Evolutionary conservation across 2,888 invertebrate species (phyloP), one percentile per base, ranked within the genome.

Genomic region (Spialia ferax): DNA sequence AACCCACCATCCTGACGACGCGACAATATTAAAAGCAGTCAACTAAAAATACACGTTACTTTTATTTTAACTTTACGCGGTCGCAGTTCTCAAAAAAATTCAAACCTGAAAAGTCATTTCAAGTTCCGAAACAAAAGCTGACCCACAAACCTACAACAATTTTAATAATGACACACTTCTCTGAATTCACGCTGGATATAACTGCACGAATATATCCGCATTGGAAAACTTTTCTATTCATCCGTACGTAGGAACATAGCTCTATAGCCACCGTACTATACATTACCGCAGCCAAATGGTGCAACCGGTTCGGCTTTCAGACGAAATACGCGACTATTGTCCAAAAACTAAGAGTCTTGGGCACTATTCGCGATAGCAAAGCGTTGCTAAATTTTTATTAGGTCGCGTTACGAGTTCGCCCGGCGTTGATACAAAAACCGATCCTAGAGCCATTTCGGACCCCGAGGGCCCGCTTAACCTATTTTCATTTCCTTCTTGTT

Each of bases 381-480:
- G 15, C 15, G 38, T 70, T 70, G 79, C 80, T 72, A 81, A 80
- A 80, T 80, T 84, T 82, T 82, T 83, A 83, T 80, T 78, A 79
- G 76, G 76, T 23, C 32, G 10, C 3, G 23, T 57, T 65, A 57
- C 57, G 18, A 48, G 48, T 71, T 67, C 71, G 71, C 69, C 75
- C 70, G 73, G 74, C 76, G 78, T 64, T 80, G 83, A 84, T 85
- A 84, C 83, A 82, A 83, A 86, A 85, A 83, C 80, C 81, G 80
- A 79, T 82, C 79, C 77, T 75, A 74, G 73, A 79, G 78, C 73
- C 81, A 77, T 82, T 77, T 74, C 74, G 54, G 74, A 71, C 78
- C 85, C 82, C 87, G 68, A 72, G 84, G 85, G 89, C 74, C 76
- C 84, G 81, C 84, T 88, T 89, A 89, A 87, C 88, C 88, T 84